Base-by-base conservation (phyloP, 53 echinoderm and acorn worm genomes). In the Glandiceps talaboti region DNA sequence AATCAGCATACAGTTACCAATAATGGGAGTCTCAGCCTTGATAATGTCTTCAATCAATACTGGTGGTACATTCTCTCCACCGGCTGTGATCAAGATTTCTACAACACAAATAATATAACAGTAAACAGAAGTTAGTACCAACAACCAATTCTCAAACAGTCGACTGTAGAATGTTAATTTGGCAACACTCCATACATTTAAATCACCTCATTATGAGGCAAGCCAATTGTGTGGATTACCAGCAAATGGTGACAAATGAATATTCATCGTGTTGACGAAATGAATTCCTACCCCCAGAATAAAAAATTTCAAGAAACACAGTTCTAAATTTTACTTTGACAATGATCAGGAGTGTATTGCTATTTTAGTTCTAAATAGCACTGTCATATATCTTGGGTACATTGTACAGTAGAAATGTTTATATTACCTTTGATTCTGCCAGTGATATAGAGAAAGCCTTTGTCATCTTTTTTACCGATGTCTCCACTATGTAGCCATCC, bases 51-150 rank as follows among this genome's bases (percentile, higher is more conserved):
- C 97, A 75, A 97, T 97, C 27, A 88, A 89, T 14, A 97, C 92
- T n/a, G 97, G 97, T 73, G 97, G 89, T 32, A 97, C 90, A 86
- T 97, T 97, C 83, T 97, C 97, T 77, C 97, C 97, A 6, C 97
- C 97, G 6, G 97, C 97, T 20, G 97, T 97, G 84, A 97, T 97
- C 82, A 97, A 93, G 27, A 97, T 72, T 84, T 97, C 97, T 97
- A 82, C 14, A 32, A 79, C n/a, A n/a, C n/a, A n/a, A n/a, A n/a
- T n/a, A n/a, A n/a, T n/a, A n/a, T n/a, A n/a, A n/a, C n/a, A n/a
- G n/a, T n/a, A n/a, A n/a, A n/a, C n/a, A n/a, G n/a, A n/a, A n/a
- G n/a, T n/a, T n/a, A n/a, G n/a, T n/a, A n/a, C n/a, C n/a, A n/a
- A n/a, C n/a, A n/a, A n/a, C n/a, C n/a, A n/a, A n/a, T n/a, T n/a